Conservation (phyloP, 2,888 invertebrate genomes). For the Sicus ferrugineus region DNA sequence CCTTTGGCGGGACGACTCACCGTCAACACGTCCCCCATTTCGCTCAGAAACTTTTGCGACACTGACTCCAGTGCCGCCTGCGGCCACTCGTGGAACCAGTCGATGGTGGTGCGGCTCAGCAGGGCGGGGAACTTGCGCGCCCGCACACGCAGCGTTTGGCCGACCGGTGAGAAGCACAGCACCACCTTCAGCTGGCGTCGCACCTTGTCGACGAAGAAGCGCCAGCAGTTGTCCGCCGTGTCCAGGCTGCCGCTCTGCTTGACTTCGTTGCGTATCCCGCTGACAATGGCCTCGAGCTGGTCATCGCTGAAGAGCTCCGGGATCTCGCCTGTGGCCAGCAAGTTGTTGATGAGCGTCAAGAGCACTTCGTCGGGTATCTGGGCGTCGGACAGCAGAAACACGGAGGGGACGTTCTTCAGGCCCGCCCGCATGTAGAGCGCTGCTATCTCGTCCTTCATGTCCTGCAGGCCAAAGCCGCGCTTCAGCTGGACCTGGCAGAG, state of each 20-base stretch:
- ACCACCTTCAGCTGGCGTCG: conserved; percentile 81
- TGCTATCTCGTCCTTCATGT: conserved; percentile 79
- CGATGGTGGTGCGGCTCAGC: conserved; percentile 90
- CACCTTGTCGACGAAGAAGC: conserved; percentile 90
- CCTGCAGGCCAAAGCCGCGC: conserved; percentile 84
- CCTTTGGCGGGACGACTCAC: conserved; percentile 62
- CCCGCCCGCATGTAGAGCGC: conserved; percentile 86
- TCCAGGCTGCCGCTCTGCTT: conserved; percentile 85
- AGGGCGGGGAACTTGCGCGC: conserved; percentile 94
- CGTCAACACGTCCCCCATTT: conserved; percentile 78
- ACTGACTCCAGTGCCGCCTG: conserved; percentile 90
- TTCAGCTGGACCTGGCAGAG: conserved; percentile 91
- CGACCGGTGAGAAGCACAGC: conserved; percentile 96
- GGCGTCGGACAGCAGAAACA: conserved; percentile 93
- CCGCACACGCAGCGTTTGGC: conserved; percentile 83
- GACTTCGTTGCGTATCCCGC: conserved; percentile 79
- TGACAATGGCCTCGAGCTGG: conserved; percentile 86
- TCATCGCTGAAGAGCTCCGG: conserved; percentile 91
- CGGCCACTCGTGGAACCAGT: conserved; percentile 99
- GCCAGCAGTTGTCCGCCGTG: conserved; percentile 94
- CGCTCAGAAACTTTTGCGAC: conserved; percentile 81
- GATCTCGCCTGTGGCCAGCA: conserved; percentile 94
- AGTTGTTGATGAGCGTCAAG: conserved; percentile 90
- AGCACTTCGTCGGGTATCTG: conserved; percentile 92
- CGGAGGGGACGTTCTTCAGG: conserved; percentile 83